Evolutionary conservation across 2,888 invertebrate species (phyloP), one percentile per base, ranked within the genome.

Genomic region (Dione vanillae): DNA sequence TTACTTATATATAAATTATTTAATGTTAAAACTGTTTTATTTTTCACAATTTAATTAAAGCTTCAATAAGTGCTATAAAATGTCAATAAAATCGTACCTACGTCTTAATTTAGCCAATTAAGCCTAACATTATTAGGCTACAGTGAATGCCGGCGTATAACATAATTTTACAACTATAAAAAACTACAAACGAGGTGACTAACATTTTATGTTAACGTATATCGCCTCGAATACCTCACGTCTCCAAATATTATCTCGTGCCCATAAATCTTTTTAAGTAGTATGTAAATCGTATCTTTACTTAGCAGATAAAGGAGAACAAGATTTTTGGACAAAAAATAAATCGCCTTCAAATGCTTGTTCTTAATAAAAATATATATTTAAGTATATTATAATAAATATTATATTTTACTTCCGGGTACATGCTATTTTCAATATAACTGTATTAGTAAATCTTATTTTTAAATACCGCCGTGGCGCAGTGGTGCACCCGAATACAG

Each of bases 181-280:
- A 54, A 19, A 37, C 10, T 67, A 54, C 54, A 47, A 54, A 69
- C 54, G 40, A 62, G 47, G 40, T 54, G 62, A 64, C 62, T 64
- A 47, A 69, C 52, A 64, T 64, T 54, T 52, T 69, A 64, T 61
- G 54, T 56, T 65, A 65, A 71, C 64, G 51, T 65, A 69, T 52
- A 59, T 59, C 49, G 51, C 45, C 71, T 69, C 58, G 70, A 70
- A 67, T 68, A 62, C 65, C 64, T 64, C 49, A 40, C 58, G 52
- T 56, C 65, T 74, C 71, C 47, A 71, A 71, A 65, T 47, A 69
- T 71, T 69, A 75, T 73, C 76, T 74, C 56, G 27, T 67, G 70
- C 35, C 66, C 70, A 74, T 77, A 75, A 77, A 77, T 77, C 76
- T 75, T 67, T 66, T 73, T 71, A 74, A 71, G 74, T 73, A 67